A percentile compares a stretch with the other conserved stretches of the same genome.
phyloP scores from a whole-genome alignment of 2,113 vertebrate species.

The Ranitomeya imitator region DNA sequence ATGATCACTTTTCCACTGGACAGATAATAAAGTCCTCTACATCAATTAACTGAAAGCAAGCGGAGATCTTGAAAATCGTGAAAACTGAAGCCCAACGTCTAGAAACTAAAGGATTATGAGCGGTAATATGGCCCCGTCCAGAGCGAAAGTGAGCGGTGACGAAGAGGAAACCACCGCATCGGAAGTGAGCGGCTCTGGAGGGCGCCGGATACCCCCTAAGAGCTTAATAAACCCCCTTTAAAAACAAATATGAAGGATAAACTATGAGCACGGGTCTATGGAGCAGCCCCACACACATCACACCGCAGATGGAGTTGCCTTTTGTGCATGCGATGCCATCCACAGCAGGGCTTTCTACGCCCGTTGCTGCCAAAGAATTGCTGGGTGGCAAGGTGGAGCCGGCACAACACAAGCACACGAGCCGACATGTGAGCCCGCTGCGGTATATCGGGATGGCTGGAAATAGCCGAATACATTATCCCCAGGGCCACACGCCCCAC shows the following conservation, averaged over 20 bases:
- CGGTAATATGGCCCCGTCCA: too few relatives aligned
- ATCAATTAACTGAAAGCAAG: neutral
- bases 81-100: neutral
- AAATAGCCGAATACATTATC: neutral
- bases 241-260: too few relatives aligned
- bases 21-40: too few relatives aligned
- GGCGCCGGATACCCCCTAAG: too few relatives aligned
- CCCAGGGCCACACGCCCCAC: neutral
- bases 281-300: neutral
- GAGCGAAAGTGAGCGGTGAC: too few relatives aligned
- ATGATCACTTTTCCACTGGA: too few relatives aligned
- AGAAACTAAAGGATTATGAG: too few relatives aligned
- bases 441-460: neutral
- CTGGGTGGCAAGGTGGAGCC: neutral
- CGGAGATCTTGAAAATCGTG: neutral
- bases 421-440: neutral
- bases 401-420: neutral
- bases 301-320: neutral
- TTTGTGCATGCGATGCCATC: neutral
- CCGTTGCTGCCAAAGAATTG: neutral
- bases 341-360: neutral
- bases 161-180: too few relatives aligned
- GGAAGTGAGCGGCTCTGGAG: too few relatives aligned
- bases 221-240: too few relatives aligned
- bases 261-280: neutral